Evolutionary conservation across 2,888 invertebrate genomes (phyloP).

Genomic region (Nycteola revayana): DNA sequence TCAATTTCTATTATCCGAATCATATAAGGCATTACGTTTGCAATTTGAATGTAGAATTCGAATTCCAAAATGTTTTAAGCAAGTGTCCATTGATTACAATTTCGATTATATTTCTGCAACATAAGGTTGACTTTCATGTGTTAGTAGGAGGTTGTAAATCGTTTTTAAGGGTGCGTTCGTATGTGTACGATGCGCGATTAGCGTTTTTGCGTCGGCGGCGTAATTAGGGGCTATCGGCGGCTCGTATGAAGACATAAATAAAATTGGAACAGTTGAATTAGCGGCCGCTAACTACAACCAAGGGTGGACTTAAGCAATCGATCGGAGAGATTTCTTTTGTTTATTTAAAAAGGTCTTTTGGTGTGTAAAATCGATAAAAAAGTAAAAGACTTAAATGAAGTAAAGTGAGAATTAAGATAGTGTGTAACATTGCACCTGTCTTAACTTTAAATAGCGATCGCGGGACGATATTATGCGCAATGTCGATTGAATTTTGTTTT

Average conservation of each 20-base stretch:
- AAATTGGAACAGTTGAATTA: constrained; percentile 69
- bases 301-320: constrained; percentile 62
- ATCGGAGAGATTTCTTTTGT: constrained; percentile 51
- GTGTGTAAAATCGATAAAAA: not conserved
- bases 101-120: too few relatives aligned
- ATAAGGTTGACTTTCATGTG: constrained; percentile 15
- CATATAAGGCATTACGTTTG: constrained; percentile 24
- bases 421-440: too few relatives aligned
- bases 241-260: constrained; percentile 81
- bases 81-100: too few relatives aligned
- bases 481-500: too few relatives aligned
- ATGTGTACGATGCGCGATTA: constrained; percentile 69
- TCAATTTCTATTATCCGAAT: not conserved
- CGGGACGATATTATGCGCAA: too few relatives aligned
- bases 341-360: constrained; percentile 19
- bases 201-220: constrained; percentile 73
- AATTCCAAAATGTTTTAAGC: constrained; percentile 20
- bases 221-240: constrained; percentile 81
- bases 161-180: constrained; percentile 31
- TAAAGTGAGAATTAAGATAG: too few relatives aligned
- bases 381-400: too few relatives aligned
- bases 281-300: constrained; percentile 50
- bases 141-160: constrained; percentile 15
- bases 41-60: constrained; percentile 14
- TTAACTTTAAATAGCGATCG: too few relatives aligned